A percentile compares a stretch with the other conserved stretches of the same genome.
These are phyloP conservation scores for Oreamnos americanus DNA, from an alignment of 2,113 vertebrate genomes.

Conservation along the genomic window DNA sequence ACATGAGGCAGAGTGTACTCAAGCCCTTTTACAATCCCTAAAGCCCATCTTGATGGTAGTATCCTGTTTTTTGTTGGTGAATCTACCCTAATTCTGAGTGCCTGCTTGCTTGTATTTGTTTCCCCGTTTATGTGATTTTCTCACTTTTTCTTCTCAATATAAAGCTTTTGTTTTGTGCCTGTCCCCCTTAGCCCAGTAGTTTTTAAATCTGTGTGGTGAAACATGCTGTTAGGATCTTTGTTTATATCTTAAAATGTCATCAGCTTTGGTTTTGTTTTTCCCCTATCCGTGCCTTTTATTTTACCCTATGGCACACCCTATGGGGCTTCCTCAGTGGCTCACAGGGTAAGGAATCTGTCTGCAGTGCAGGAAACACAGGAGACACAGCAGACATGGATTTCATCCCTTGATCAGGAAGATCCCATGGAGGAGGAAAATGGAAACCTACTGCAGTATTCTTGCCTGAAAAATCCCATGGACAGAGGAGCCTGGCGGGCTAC, in stretches of 20 bases:
- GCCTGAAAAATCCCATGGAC: not conserved
- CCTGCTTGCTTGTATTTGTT: not conserved
- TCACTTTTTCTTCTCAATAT: not conserved
- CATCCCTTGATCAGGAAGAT: not conserved
- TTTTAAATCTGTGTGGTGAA: not conserved
- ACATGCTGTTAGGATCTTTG: not conserved
- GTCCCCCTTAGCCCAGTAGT: not conserved
- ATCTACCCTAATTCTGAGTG: not conserved
- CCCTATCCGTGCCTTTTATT: no score
- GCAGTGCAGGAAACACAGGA: not conserved
- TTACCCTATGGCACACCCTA: fast-evolving
- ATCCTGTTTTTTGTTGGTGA: not conserved
- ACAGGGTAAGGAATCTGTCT: not conserved
- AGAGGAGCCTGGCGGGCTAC: not conserved
- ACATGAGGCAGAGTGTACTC: not conserved
- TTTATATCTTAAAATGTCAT: not conserved
- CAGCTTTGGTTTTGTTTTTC: not conserved
- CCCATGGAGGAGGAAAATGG: not conserved
- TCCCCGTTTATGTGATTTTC: not conserved
- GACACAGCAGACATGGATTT: not conserved
- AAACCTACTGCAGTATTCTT: not conserved
- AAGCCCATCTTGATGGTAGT: not conserved
- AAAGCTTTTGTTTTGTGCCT: not conserved
- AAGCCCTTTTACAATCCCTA: not conserved
- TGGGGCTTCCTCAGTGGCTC: not conserved